Base-by-base conservation (phyloP, 2,797 vertebrate species). In the Alauda arvensis region DNA sequence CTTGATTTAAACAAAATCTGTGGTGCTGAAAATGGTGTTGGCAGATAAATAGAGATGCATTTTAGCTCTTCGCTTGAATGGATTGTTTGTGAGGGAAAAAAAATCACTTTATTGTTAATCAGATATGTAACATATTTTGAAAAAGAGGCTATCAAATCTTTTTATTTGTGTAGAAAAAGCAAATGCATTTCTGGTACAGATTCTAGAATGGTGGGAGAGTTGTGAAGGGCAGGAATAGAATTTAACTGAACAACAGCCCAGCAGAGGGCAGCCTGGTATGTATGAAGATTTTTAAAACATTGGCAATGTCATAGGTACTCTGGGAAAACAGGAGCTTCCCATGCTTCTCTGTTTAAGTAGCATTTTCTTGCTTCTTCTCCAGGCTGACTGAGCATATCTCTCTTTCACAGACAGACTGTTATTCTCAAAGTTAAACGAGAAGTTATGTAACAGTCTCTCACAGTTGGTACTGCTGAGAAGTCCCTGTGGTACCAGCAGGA, bases 261-360 rank as follows among this genome's bases (percentile, higher is more conserved):
- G 96, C 85, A 97, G 97, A 96, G 96, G 97, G 96, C 93, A 94
- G 94, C 87, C 59, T 92, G 76, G 37, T 37, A 37, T 37, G 92
- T 92, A 92, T 81, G 85, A 87, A 91, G 82, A 69, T 92, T 89
- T 81, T 83, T 57, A 42, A 92, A 87, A 66, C 39, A 29, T 29
- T 37, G 62, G 11, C 46, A 15, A 17, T 87, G 34, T 83, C 63
- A 4, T 10, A 71, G 5, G 10, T 75, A 1, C 21, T 70, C 21
- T 18, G 4, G 7, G 43, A 39, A 77, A 67, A 77, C 28, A 33
- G 45, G 29, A 49, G 40, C 55, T 88, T 92, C 31, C 33, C 11
- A 3, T 67, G 62, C 62, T 71, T 71, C 46, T 51, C 25, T 77
- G 15, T 77, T 53, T 52, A 68, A 81, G 40, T 45, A 39, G 12